Conservation (phyloP, 2,797 vertebrate genomes). For the Poecilia wingei region DNA sequence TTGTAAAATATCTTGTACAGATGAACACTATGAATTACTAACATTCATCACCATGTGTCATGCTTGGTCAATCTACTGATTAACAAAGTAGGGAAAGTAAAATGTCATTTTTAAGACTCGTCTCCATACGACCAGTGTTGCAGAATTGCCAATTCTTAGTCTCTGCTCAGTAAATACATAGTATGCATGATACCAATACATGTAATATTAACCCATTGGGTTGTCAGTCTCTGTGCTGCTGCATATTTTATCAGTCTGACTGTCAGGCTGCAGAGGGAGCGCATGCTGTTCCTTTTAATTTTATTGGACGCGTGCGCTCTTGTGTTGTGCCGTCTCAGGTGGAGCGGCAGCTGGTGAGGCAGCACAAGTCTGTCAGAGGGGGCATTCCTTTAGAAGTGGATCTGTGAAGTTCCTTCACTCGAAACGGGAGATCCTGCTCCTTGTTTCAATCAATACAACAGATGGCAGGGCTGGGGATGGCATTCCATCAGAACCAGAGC, state of each 20-base stretch:
- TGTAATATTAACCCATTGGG: constrained; percentile 72
- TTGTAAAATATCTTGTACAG: neutral
- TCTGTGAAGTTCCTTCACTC: constrained; percentile 65
- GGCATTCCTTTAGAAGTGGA: constrained; percentile 80
- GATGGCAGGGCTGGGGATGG: constrained; percentile 68
- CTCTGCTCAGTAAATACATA: constrained; percentile 26
- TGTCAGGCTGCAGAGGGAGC: constrained; percentile 69
- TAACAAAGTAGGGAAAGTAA: neutral
- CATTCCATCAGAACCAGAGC: constrained; percentile 81
- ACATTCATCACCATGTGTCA: neutral
- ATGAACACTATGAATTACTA: neutral
- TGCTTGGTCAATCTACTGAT: neutral
- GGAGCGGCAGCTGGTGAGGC: constrained; percentile 73
- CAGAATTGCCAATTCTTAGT: constrained; percentile 15
- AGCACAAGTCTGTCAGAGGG: constrained; percentile 45
- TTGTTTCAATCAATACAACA: constrained; percentile 64
- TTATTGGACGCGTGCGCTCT: constrained; percentile 66
- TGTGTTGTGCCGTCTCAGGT: constrained; percentile 74
- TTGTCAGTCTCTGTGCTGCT: constrained; percentile 73
- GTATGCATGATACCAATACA: constrained; percentile 50
- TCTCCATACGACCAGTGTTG: neutral
- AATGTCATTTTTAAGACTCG: neutral
- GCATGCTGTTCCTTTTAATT: constrained; percentile 62
- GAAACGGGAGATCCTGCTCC: constrained; percentile 62
- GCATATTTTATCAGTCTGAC: constrained; percentile 83